Evolutionary conservation across 2,797 vertebrate species (phyloP), one percentile per base, ranked within the genome.

Genomic region (Cuculus canorus): DNA sequence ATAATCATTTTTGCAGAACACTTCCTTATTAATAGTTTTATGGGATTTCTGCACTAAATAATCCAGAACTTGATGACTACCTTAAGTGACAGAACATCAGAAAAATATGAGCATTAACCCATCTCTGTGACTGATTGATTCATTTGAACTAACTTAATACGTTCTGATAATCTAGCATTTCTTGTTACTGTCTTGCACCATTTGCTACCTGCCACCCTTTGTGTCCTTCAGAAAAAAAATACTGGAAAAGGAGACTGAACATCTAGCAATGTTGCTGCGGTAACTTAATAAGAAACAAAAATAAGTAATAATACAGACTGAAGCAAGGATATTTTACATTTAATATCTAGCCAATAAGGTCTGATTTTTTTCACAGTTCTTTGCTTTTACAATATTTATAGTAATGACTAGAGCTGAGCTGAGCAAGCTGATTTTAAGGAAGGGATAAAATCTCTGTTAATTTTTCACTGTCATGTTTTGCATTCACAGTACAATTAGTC

Each of bases 261-360:
- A 63, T 54, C 70, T 91, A 92, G 48, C 25, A 35, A 27, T 33
- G 57, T 71, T 91, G 50, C 41, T 84, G 82, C 84, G 59, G 70
- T 54, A 92, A 71, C 91, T 79, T 82, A 87, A 84, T 92, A 81
- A 66, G 56, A 88, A 79, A 45, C 25, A 84, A 92, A 92, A 88
- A 50, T 32, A 1, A 82, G 23, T 75, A 70, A 63, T 94, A 84
- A 81, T 66, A 23, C 73, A 59, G 25, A 86, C 54, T 70, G 37
- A 82, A 82, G 39, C 82, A 90, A 59, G 37, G 33, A 59, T 87
- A 81, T 60, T 91, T 90, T 95, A 50, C 15, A 59, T 88, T 91
- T 83, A 69, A 78, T 81, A 77, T 65, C 47, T 73, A 77, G 37
- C 28, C 52, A 81, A 37, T 69, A 68, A 66, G 9, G 27, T 54